A percentile compares a stretch with the other conserved stretches of the same genome.
phyloP scores from a whole-genome alignment of 2,113 vertebrate genomes.

The Larimichthys polyactis region DNA sequence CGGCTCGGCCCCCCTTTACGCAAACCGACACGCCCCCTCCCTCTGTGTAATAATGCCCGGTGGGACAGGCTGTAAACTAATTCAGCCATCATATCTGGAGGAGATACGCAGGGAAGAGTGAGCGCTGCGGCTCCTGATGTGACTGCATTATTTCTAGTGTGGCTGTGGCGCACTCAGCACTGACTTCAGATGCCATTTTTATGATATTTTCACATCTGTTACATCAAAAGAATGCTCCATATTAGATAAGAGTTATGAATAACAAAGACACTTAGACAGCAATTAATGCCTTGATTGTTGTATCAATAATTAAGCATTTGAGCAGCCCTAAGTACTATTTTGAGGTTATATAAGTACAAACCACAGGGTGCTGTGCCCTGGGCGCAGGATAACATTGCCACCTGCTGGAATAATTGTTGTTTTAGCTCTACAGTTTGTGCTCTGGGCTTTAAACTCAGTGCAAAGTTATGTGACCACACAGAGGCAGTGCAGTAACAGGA shows the following conservation, averaged over 20 bases:
- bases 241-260: too few species aligned
- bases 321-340: background rate
- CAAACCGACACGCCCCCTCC: conserved; percentile 57
- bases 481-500: conserved; percentile 54
- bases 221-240: too few species aligned
- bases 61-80: background rate
- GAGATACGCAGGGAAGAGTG: background rate
- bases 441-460: background rate
- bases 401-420: conserved; percentile 52
- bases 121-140: background rate
- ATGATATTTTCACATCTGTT: too few species aligned
- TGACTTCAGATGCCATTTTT: background rate
- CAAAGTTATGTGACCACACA: conserved; percentile 43
- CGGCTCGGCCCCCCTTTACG: conserved; percentile 20
- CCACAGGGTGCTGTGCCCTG: background rate
- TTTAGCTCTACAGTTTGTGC: background rate
- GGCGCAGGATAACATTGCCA: conserved; percentile 37
- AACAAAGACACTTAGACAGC: background rate
- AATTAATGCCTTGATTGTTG: background rate
- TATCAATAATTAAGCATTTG: background rate
- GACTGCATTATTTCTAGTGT: background rate
- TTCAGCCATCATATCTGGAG: background rate
- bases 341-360: conserved; percentile 33
- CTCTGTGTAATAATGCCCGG: background rate
- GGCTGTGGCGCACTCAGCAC: background rate